Conservation (phyloP, 2,797 vertebrate species). For the Halcyon chelicuti region DNA sequence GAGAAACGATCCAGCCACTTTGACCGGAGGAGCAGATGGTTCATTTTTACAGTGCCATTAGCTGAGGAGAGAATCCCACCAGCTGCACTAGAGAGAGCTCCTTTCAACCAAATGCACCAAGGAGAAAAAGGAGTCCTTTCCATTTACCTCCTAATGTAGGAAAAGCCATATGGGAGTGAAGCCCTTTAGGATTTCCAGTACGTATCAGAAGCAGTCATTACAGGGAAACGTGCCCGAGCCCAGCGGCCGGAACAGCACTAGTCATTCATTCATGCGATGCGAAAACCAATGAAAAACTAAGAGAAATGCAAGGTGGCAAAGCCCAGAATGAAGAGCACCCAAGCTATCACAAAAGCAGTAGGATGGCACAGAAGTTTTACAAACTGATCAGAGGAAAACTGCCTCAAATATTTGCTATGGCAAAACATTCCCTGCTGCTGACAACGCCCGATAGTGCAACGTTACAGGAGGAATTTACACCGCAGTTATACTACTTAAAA, state of each 20-base stretch:
- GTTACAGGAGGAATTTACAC: not conserved
- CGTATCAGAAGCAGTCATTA: not conserved
- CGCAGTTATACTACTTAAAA: not conserved
- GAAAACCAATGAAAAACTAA: not conserved
- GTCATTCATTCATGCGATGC: not conserved
- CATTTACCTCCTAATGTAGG: slow-evolving; percentile 49
- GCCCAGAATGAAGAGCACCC: not conserved
- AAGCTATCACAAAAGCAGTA: not conserved
- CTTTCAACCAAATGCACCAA: slow-evolving; percentile 30
- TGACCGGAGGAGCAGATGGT: slow-evolving; percentile 53
- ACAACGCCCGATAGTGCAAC: not conserved
- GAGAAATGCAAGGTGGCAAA: not conserved
- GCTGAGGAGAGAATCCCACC: slow-evolving; percentile 37
- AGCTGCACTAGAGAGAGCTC: slow-evolving; percentile 39
- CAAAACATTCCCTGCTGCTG: not conserved
- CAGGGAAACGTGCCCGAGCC: not conserved
- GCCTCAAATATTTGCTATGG: not conserved
- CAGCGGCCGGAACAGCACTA: not conserved
- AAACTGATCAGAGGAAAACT: not conserved
- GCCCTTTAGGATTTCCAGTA: slow-evolving; percentile 28
- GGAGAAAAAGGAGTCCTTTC: slow-evolving; percentile 15
- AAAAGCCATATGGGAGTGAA: slow-evolving; percentile 42
- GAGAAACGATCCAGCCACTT: slow-evolving; percentile 30
- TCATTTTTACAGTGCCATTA: slow-evolving; percentile 56
- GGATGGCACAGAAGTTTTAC: not conserved